Evolutionary conservation across 2,113 vertebrate species (phyloP).

Genomic region (Podiceps cristatus): DNA sequence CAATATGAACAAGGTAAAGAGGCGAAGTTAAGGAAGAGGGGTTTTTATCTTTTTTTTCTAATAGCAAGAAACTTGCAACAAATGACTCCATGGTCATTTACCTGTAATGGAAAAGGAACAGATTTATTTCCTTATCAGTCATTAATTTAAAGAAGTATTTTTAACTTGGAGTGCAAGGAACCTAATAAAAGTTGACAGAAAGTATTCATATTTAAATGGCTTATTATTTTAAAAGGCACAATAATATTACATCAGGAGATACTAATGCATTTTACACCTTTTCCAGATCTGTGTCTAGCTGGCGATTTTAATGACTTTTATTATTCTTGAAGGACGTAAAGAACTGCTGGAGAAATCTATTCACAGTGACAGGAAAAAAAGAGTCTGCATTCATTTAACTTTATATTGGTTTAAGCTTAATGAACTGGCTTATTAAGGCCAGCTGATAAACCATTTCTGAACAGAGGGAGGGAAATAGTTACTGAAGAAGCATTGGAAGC

Average conservation of each 20-base stretch:
- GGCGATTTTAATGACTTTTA: constrained; percentile 22
- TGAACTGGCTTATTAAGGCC: not conserved
- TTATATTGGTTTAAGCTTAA: not conserved
- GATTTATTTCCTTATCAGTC: not conserved
- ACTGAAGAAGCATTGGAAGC: not conserved
- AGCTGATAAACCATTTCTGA: not conserved
- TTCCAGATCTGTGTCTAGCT: not conserved
- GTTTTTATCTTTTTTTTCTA: not conserved
- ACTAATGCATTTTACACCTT: not conserved
- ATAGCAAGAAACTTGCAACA: not conserved
- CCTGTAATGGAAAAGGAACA: not conserved
- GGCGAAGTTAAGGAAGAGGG: not conserved
- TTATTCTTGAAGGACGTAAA: not conserved
- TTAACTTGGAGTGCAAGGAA: not conserved
- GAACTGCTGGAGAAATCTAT: not conserved
- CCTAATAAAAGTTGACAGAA: not conserved
- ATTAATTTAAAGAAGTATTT: not conserved
- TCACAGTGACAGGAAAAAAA: not conserved
- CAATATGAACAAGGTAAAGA: not conserved
- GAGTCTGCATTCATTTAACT: not conserved
- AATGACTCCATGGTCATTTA: not conserved
- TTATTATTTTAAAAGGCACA: not conserved
- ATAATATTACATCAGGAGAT: not conserved
- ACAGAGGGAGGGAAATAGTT: not conserved
- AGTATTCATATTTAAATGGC: not conserved